These are phyloP conservation scores for Creontiades dilutus DNA, from an alignment of 2,888 invertebrate genomes.

Conservation along the genomic window DNA sequence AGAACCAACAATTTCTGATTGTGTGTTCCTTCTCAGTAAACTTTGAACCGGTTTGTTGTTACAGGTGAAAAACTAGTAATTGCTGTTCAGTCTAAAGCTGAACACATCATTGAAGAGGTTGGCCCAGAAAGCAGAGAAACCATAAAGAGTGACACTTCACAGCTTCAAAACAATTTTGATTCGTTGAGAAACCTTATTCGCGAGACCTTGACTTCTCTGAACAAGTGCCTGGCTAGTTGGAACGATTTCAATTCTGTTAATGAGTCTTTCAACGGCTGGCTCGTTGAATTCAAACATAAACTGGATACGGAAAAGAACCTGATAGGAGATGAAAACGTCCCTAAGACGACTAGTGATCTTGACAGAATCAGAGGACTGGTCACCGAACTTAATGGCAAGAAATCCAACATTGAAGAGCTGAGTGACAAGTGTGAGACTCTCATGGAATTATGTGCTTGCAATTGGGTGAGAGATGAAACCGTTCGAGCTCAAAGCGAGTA, in stretches of 20 bases:
- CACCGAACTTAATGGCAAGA: slow-evolving; percentile 87
- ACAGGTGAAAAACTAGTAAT: slow-evolving; percentile 81
- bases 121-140: slow-evolving; percentile 90
- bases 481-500: slow-evolving; percentile 91
- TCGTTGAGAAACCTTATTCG: slow-evolving; percentile 87
- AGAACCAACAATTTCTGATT: too few species aligned
- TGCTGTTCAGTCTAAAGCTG: slow-evolving; percentile 86
- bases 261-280: slow-evolving; percentile 87
- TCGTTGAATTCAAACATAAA: slow-evolving; percentile 79
- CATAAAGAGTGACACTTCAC: slow-evolving; percentile 89
- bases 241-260: slow-evolving; percentile 87
- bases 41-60: neutral
- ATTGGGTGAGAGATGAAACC: slow-evolving; percentile 91
- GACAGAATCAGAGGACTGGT: slow-evolving; percentile 86
- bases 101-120: slow-evolving; percentile 87
- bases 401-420: slow-evolving; percentile 89
- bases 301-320: slow-evolving; percentile 73
- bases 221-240: slow-evolving; percentile 90
- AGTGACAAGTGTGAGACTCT: slow-evolving; percentile 92
- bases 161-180: slow-evolving; percentile 90
- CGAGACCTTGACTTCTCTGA: slow-evolving; percentile 87
- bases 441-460: slow-evolving; percentile 91
- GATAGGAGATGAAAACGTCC: slow-evolving; percentile 79
- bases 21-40: too few species aligned
- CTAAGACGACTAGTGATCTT: slow-evolving; percentile 88